Percentiles rank a stretch among this genome's conserved stretches.
phyloP scores from a whole-genome alignment of 2,797 vertebrate genomes.

The Gymnoscopelus microlampas region DNA sequence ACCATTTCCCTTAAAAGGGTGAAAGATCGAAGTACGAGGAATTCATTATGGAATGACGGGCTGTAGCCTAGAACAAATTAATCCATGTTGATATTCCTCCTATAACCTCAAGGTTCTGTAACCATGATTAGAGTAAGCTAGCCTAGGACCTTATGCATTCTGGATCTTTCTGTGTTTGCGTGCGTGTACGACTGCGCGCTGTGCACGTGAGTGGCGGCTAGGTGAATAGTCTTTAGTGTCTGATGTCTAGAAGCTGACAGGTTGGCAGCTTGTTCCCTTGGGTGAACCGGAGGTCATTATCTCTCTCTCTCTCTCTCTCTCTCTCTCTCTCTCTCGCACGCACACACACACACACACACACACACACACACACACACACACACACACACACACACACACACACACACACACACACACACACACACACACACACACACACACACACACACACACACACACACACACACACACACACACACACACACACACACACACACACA shows the following conservation, averaged over 20 bases:
- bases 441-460: background rate
- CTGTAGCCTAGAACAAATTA: conserved; percentile 28
- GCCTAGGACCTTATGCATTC: conserved; percentile 5
- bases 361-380: background rate
- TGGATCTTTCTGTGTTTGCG: background rate
- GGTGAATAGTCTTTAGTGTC: conserved; percentile 16
- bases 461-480: conserved; percentile 3
- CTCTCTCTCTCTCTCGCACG: background rate
- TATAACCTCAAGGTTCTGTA: conserved; percentile 20
- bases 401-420: background rate
- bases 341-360: background rate
- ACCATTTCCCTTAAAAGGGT: conserved; percentile 56
- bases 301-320: too few relatives aligned
- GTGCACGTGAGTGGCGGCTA: background rate
- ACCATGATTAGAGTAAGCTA: conserved; percentile 40
- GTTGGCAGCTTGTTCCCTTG: background rate
- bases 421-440: background rate
- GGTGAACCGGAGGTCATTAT: conserved; percentile 15
- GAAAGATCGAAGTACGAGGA: conserved; percentile 54
- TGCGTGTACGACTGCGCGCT: background rate
- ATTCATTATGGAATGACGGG: conserved; percentile 59
- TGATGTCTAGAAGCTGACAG: background rate
- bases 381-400: background rate
- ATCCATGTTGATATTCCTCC: conserved; percentile 21
- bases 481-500: background rate